Percentiles rank a stretch among this genome's conserved stretches.
These are phyloP conservation scores for Hystrix brachyura DNA, from an alignment of 2,113 vertebrate genomes.

Conservation along the genomic window DNA sequence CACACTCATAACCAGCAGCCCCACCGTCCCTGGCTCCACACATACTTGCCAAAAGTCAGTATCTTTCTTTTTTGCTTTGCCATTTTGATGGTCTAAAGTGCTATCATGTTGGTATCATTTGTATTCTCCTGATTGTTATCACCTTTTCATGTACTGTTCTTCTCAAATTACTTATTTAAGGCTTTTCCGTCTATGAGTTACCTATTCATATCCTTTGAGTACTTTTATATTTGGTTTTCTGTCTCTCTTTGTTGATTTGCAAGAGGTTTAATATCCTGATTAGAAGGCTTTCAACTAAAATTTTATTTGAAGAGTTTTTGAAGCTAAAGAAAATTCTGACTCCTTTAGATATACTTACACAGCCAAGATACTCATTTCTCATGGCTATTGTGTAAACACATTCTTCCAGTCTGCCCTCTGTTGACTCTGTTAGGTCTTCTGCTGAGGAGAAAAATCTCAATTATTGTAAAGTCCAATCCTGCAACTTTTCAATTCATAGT, in stretches of 20 bases:
- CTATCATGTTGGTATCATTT: background rate
- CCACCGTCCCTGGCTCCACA: background rate
- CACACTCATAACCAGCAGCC: background rate
- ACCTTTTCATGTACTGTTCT: background rate
- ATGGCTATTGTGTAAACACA: background rate
- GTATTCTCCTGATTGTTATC: background rate
- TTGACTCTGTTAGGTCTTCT: background rate
- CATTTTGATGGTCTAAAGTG: background rate
- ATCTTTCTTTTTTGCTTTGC: background rate
- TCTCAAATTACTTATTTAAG: background rate
- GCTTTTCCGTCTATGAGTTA: background rate
- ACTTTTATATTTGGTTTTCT: background rate
- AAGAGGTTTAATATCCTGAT: background rate
- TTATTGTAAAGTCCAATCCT: background rate
- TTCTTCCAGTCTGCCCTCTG: background rate
- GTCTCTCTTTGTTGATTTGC: slow-evolving; percentile 1
- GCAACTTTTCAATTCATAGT: background rate
- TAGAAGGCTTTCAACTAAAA: background rate
- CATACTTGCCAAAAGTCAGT: background rate
- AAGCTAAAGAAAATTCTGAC: slow-evolving; percentile 49
- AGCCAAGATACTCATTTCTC: background rate
- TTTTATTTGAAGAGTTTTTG: slow-evolving; percentile 24
- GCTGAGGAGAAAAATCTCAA: background rate
- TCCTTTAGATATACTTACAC: background rate
- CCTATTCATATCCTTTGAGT: background rate